Evolutionary conservation across 2,888 invertebrate genomes (phyloP), one percentile per base, ranked within the genome.

Genomic region (Monopis laevigella): DNA sequence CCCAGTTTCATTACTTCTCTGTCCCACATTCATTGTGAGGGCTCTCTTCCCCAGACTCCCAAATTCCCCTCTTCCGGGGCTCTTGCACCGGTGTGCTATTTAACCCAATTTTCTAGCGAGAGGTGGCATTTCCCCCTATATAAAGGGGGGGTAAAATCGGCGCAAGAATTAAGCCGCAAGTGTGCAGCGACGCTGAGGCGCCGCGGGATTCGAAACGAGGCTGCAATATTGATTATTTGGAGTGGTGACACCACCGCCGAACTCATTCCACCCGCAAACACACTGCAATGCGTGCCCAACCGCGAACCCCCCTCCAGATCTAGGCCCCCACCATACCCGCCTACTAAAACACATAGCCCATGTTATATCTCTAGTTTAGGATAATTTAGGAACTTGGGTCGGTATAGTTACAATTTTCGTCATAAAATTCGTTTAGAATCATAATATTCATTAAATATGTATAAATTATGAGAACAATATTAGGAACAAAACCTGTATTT

Each of bases 101-200:
- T 77, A 75, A 78, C 78, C 78, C 74, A 77, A 75, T 77, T 77
- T 75, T 72, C 73, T 72, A 69, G 73, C 64, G 57, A 61, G 62
- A 66, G 70, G 70, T n/a, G 73, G 70, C 61, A 51, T 55, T n/a
- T n/a, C n/a, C n/a, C n/a, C n/a, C n/a, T n/a, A n/a, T n/a, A n/a
- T n/a, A n/a, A n/a, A 64, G 65, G 66, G 56, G 50, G 55, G 54
- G 51, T 48, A 54, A 51, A 51, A 51, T 51, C 61, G 61, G 62
- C 66, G 65, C 65, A 70, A 68, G 65, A 17, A 12, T 69, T 65
- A 55, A 63, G 63, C 63, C 69, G 64, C 69, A 72, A 71, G 65
- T 71, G 62, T 74, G 74, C 74, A 74, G 58, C 64, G 62, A 60
- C 64, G 59, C 61, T 64, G 55, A 58, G 58, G 59, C 61, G 63